Evolutionary conservation across 2,113 vertebrate species (phyloP).

Genomic region (Cricetomys ansorgei): DNA sequence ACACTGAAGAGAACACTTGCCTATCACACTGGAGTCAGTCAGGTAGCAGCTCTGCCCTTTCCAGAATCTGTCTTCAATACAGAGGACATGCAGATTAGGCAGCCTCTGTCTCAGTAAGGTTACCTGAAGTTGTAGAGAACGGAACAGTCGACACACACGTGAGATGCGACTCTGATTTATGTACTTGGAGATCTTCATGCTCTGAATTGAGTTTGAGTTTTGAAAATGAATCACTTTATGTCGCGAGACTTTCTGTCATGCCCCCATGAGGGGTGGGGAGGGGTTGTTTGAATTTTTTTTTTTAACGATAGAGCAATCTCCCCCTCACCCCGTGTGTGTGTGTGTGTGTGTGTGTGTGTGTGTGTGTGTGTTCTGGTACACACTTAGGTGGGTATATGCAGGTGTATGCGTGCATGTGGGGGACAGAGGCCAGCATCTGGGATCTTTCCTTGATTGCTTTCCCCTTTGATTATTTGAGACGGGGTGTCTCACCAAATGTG

Average conservation of each 20-base stretch:
- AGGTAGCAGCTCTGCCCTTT: neutral
- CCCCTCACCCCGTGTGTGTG: no score
- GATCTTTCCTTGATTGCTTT: neutral
- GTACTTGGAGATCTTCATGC: neutral
- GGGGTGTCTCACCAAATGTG: neutral
- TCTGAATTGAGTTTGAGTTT: constrained; percentile 27
- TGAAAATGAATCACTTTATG: constrained; percentile 25
- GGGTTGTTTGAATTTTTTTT: neutral
- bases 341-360: neutral
- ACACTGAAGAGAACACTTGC: neutral
- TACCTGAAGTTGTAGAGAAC: neutral
- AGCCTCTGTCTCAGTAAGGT: neutral
- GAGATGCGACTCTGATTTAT: neutral
- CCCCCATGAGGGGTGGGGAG: neutral
- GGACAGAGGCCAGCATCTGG: neutral
- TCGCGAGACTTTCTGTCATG: no score
- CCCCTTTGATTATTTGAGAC: neutral
- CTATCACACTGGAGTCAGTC: neutral
- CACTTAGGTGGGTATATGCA: neutral
- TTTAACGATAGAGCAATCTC: neutral
- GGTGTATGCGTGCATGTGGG: neutral
- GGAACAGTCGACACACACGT: accelerated
- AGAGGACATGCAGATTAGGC: neutral
- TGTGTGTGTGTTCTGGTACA: neutral
- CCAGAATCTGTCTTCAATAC: neutral